Conservation (phyloP, 2,113 vertebrate species). For the Colinus virginianus region DNA sequence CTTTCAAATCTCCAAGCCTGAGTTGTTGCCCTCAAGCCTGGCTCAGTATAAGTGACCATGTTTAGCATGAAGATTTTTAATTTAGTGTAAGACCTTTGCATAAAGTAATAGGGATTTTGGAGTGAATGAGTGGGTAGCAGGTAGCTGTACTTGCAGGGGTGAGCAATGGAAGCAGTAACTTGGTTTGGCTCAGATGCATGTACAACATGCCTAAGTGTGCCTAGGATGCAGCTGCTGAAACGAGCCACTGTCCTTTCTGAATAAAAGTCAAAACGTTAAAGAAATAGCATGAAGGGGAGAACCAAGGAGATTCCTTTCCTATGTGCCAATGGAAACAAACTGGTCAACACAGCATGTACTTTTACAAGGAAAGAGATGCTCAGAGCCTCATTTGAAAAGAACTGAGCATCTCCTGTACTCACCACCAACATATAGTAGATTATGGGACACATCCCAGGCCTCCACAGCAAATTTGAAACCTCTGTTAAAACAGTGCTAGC, state of each 20-base stretch:
- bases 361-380: neutral
- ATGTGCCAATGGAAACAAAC: neutral
- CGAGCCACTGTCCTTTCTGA: neutral
- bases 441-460: neutral
- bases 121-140: neutral
- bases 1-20: neutral
- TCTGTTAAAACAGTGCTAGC: constrained; percentile 15
- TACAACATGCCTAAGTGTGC: fast-evolving
- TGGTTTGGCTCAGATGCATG: fast-evolving
- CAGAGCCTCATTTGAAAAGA: neutral
- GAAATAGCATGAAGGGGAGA: neutral
- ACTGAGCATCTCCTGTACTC: neutral
- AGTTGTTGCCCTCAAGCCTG: neutral
- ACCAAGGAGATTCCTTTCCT: neutral
- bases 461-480: neutral
- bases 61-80: neutral
- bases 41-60: neutral
- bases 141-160: neutral
- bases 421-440: neutral
- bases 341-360: neutral
- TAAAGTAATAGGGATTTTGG: neutral
- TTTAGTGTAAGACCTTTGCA: neutral
- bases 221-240: neutral
- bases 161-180: neutral
- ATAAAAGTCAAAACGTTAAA: neutral